These are phyloP conservation scores for Platichthys flesus DNA, from an alignment of 2,113 vertebrate species.

Conservation along the genomic window DNA sequence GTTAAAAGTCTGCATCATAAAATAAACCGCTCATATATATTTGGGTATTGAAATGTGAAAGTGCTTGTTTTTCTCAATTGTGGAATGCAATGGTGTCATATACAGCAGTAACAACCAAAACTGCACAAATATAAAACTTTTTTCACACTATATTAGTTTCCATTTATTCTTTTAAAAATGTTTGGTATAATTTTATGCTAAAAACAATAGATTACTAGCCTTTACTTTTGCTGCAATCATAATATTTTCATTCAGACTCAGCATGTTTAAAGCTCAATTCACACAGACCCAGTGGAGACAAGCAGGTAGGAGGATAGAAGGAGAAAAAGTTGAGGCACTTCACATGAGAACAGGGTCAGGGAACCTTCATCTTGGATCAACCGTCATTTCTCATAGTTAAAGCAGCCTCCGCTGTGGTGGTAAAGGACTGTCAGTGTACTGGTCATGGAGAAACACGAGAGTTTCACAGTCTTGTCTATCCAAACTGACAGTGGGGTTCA, in stretches of 20 bases:
- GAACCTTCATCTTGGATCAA: constrained; percentile 10
- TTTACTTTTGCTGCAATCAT: not conserved
- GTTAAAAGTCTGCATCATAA: constrained; percentile 25
- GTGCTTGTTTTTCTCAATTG: constrained; percentile 4
- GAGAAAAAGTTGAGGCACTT: constrained; percentile 62
- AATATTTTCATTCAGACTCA: constrained; percentile 14
- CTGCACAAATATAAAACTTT: constrained; percentile 4
- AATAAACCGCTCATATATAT: constrained; percentile 9
- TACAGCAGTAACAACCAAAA: constrained; percentile 5
- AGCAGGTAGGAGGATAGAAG: constrained; percentile 20
- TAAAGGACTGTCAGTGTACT: not conserved
- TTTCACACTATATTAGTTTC: not conserved
- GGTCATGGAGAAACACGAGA: not conserved
- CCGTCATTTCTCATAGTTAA: constrained; percentile 10
- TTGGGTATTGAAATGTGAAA: constrained; percentile 7
- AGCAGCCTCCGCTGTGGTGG: constrained; percentile 18
- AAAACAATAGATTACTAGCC: not conserved
- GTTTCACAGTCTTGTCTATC: constrained; percentile 6
- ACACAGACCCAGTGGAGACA: constrained; percentile 19
- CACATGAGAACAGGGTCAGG: constrained; percentile 19
- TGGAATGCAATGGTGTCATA: constrained; percentile 48
- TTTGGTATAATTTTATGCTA: not conserved
- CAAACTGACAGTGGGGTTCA: not conserved
- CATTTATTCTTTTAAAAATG: constrained; percentile 6
- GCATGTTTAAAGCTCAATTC: constrained; percentile 20